Evolutionary conservation across 2,797 vertebrate species (phyloP).

Genomic region (Sebastes dallii): DNA sequence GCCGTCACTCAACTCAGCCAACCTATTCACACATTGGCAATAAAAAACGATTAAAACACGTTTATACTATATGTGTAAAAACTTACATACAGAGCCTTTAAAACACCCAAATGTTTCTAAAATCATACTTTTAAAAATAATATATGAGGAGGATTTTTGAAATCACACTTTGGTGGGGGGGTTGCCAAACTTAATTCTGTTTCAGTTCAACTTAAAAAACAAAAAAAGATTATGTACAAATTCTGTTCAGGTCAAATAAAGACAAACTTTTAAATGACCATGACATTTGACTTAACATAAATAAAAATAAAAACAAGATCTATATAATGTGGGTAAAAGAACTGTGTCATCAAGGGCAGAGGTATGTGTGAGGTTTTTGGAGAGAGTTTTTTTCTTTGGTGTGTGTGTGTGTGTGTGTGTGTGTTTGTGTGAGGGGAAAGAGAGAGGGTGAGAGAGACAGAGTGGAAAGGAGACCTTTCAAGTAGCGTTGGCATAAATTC

Average conservation of each 20-base stretch:
- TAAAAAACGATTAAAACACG: too few species aligned
- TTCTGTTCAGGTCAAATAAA: neutral
- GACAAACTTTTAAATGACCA: neutral
- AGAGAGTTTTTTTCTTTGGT: conserved; percentile 9
- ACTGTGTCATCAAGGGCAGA: conserved; percentile 38
- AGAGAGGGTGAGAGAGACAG: conserved; percentile 61
- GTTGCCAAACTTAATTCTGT: neutral
- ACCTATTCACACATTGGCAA: too few species aligned
- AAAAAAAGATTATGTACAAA: neutral
- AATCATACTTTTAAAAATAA: neutral
- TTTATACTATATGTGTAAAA: too few species aligned
- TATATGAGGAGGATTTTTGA: neutral
- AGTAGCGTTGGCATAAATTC: conserved; percentile 81
- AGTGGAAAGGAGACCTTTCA: conserved; percentile 80
- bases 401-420: conserved; percentile 31
- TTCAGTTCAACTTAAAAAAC: neutral
- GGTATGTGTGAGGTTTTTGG: conserved; percentile 39
- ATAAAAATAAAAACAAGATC: neutral
- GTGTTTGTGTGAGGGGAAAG: conserved; percentile 1
- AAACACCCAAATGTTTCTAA: neutral
- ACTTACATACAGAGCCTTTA: too few species aligned
- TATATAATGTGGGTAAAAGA: conserved; percentile 1
- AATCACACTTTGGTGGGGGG: neutral
- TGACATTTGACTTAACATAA: neutral
- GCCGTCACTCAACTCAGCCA: too few species aligned